These are phyloP conservation scores for Cyanoramphus novaezelandiae DNA, from an alignment of 2,113 vertebrate genomes.

Conservation along the genomic window DNA sequence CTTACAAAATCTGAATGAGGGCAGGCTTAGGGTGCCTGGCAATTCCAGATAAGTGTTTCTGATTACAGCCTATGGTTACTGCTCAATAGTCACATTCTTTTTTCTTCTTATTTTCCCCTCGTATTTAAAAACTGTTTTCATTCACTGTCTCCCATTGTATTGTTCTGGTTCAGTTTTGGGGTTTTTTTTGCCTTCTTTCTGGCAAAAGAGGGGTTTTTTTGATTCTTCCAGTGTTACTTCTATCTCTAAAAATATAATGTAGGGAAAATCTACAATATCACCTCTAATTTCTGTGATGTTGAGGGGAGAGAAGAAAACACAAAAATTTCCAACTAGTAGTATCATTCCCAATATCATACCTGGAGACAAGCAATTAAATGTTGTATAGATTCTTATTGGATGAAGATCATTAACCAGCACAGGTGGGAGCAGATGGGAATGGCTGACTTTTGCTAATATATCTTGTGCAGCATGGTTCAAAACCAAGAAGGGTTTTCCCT, in stretches of 20 bases:
- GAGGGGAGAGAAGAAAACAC: background rate
- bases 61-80: background rate
- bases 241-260: background rate
- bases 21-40: background rate
- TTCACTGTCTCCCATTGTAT: background rate
- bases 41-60: slow-evolving; percentile 20
- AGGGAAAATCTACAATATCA: background rate
- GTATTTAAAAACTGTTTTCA: background rate
- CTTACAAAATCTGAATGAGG: background rate
- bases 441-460: background rate
- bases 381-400: background rate
- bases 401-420: background rate
- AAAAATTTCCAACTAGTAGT: background rate
- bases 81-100: background rate
- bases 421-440: background rate
- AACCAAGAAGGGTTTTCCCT: background rate
- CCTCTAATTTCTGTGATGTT: background rate
- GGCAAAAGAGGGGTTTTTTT: background rate
- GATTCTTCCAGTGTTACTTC: background rate
- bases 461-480: background rate
- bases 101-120: background rate
- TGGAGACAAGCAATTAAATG: background rate
- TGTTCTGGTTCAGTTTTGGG: background rate
- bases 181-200: background rate
- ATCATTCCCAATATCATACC: background rate